phyloP scores from a whole-genome alignment of 30 jellyfish, hydroid and myxozoan genomes.

The Phacellophora camtschatica region DNA sequence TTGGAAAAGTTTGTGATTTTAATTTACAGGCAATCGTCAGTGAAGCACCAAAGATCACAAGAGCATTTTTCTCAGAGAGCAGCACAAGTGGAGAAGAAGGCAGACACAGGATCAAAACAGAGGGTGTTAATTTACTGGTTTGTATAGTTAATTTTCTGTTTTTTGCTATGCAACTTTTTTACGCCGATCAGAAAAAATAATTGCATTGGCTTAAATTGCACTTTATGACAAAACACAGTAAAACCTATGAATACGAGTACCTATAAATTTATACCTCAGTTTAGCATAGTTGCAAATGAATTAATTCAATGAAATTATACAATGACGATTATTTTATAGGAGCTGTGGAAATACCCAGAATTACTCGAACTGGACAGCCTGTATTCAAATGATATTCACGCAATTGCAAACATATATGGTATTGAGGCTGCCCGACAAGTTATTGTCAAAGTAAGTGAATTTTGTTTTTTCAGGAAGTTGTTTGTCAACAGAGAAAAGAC shows the following conservation, averaged over 20 bases:
- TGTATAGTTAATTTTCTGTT: not conserved
- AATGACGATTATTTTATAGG: no score
- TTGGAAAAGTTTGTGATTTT: no score
- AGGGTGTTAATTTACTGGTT: conserved; percentile 80
- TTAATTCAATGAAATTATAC: no score
- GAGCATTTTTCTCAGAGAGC: conserved; percentile 71
- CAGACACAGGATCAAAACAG: conserved; percentile 70
- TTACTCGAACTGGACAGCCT: conserved; percentile 66
- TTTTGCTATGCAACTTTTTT: not conserved
- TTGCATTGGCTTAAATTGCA: no score
- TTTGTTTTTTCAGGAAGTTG: no score
- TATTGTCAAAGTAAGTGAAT: conserved; percentile 58
- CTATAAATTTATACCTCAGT: no score
- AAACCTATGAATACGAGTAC: no score
- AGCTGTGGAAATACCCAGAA: conserved; percentile 87
- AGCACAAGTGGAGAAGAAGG: conserved; percentile 76
- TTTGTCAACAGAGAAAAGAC: not conserved
- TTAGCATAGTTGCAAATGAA: no score
- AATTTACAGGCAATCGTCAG: conserved; percentile 68
- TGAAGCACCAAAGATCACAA: conserved; percentile 81
- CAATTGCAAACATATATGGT: conserved; percentile 91
- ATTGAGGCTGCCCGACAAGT: conserved; percentile 95
- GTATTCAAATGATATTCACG: conserved; percentile 89
- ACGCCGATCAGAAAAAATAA: no score
- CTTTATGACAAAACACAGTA: no score